Base-by-base conservation (phyloP, 35 echinoderm and acorn worm genomes). In the Hemicentrotus pulcherrimus region DNA sequence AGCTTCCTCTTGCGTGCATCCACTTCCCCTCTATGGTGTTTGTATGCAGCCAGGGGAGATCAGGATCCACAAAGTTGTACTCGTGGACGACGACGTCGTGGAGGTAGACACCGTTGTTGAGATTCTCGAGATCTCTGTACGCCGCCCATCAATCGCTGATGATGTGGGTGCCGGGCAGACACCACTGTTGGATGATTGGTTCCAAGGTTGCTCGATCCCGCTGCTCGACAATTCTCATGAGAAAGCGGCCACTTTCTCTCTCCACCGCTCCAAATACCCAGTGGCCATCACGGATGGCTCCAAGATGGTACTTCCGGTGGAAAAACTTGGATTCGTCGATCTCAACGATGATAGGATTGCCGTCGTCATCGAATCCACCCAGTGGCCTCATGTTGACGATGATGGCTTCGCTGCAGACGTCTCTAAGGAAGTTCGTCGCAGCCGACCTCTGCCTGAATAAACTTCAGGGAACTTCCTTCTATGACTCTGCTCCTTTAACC, bases 11-110 rank as follows among this genome's bases (percentile, higher is more conserved):
- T 28, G 86, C 86, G 32, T 86, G 86, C 86, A 86, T 86, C 86
- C 86, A 86, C 86, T 86, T 86, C 4, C 86, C 86, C 32, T 86
- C 86, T 86, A 86, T 86, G 4, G 86, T 86, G 86, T 86, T 86
- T 6, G 86, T 86, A 15, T 86, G 86, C 32, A 86, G 86, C 86
- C 86, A 86, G 6, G 22, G 24, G 6, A 9, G 24, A 6, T 9
- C 86, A 4, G 86, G 86, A 86, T 86, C 86, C 5, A 86, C 86
- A 32, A 86, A 86, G 86, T 86, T 86, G 16, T 86, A 5, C 86
- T 86, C 86, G 22, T 86, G 22, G 16, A 86, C 32, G 86, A 86
- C 22, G 6, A 32, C 32, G 86, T 86, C 86, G 86, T 86, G 86
- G 6, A 86, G 6, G 22, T 9, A 86, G 86, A 86, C 86, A 24